Conservation (phyloP, 2,888 invertebrate genomes). For the Blastobasis lacticolella region DNA sequence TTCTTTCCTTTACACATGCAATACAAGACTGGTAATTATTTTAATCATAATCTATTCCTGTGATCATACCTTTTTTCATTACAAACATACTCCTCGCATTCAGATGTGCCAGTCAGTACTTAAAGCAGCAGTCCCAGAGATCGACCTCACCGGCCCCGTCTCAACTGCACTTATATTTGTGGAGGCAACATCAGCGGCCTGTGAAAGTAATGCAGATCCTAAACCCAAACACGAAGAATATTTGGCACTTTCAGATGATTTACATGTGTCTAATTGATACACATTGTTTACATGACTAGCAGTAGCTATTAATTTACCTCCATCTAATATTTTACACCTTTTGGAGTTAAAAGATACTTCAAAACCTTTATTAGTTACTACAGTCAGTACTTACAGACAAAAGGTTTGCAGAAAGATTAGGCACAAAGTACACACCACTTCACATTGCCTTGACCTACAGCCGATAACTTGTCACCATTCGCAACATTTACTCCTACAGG, state of each 20-base stretch:
- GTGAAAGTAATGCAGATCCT: neutral
- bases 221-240: neutral
- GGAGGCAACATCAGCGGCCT: neutral
- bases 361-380: neutral
- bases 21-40: slow-evolving; percentile 6
- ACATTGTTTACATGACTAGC: neutral
- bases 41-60: neutral
- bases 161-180: neutral
- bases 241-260: neutral
- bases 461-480: slow-evolving; percentile 1
- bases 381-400: slow-evolving; percentile 8
- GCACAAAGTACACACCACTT: slow-evolving; percentile 2
- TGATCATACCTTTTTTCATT: slow-evolving; percentile 1
- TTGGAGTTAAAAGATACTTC: neutral
- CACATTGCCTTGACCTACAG: slow-evolving; percentile 2
- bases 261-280: neutral
- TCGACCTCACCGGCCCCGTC: neutral
- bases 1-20: slow-evolving; percentile 12
- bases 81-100: neutral
- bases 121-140: neutral
- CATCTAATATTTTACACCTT: neutral
- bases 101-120: neutral
- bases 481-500: slow-evolving; percentile 1
- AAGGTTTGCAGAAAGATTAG: slow-evolving; percentile 8
- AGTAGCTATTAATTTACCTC: neutral